Evolutionary conservation across 2,888 invertebrate species (phyloP).

Genomic region (Alitta virens): DNA sequence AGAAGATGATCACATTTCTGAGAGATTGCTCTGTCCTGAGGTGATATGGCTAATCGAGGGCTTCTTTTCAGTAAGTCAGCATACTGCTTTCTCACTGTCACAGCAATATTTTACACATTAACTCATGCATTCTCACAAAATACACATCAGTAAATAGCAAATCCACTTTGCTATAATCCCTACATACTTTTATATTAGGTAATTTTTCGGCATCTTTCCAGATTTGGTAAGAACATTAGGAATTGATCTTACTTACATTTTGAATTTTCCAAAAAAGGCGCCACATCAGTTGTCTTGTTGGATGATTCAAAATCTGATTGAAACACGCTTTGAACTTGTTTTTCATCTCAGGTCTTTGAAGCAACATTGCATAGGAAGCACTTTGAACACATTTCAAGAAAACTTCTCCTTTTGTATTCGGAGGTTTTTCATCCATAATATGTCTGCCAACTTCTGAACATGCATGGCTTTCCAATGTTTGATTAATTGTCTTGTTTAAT

Average conservation of each 20-base stretch:
- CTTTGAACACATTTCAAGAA: conserved; percentile 48
- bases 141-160: too few relatives aligned
- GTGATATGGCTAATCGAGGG: conserved; percentile 49
- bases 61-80: conserved; percentile 45
- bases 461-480: not conserved
- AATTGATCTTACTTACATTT: too few relatives aligned
- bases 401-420: conserved; percentile 51
- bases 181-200: too few relatives aligned
- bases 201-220: too few relatives aligned
- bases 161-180: too few relatives aligned
- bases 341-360: conserved; percentile 55
- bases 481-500: too few relatives aligned
- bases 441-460: conserved; percentile 41
- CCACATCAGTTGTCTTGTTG: conserved; percentile 50
- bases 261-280: conserved; percentile 47
- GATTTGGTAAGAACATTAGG: too few relatives aligned
- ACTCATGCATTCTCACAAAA: not conserved
- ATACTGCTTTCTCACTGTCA: conserved; percentile 47
- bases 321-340: conserved; percentile 48
- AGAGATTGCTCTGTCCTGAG: conserved; percentile 51
- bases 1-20: conserved; percentile 52
- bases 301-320: conserved; percentile 50
- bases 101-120: too few relatives aligned
- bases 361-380: conserved; percentile 48
- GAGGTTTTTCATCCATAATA: conserved; percentile 45